Evolutionary conservation across 2,797 vertebrate genomes (phyloP).

Genomic region (Margarornis squamiger): DNA sequence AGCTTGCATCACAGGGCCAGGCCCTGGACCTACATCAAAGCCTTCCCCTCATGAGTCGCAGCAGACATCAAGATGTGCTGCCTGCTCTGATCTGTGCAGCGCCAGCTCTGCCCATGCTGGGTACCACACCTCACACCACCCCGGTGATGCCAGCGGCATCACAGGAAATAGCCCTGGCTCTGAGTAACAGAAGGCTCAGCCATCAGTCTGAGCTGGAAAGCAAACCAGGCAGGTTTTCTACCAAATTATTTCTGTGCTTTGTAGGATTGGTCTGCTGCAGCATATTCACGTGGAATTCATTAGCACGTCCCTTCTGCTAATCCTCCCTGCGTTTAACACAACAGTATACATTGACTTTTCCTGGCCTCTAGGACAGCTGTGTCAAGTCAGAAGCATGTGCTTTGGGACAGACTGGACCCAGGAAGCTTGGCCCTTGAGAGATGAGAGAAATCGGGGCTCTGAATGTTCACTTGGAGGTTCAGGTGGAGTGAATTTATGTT

Average conservation of each 20-base stretch:
- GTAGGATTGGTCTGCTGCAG: background rate
- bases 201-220: background rate
- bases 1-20: slow-evolving; percentile 21
- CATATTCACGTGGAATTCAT: background rate
- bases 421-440: background rate
- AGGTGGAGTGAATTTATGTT: background rate
- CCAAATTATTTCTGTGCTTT: background rate
- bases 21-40: slow-evolving; percentile 28
- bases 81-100: background rate
- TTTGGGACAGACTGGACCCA: background rate
- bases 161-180: background rate
- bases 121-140: background rate
- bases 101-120: background rate
- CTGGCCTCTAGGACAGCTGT: background rate
- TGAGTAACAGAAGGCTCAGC: background rate
- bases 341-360: background rate
- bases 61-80: background rate
- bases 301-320: slow-evolving; percentile 1
- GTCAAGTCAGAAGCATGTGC: background rate
- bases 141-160: background rate
- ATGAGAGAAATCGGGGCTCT: background rate
- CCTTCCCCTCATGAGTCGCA: background rate
- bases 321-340: background rate
- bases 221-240: background rate
- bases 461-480: background rate